A percentile compares a stretch with the other conserved stretches of the same genome.
Conservation (phyloP, 2,113 vertebrate species). For the Rhynchomys soricoides region DNA sequence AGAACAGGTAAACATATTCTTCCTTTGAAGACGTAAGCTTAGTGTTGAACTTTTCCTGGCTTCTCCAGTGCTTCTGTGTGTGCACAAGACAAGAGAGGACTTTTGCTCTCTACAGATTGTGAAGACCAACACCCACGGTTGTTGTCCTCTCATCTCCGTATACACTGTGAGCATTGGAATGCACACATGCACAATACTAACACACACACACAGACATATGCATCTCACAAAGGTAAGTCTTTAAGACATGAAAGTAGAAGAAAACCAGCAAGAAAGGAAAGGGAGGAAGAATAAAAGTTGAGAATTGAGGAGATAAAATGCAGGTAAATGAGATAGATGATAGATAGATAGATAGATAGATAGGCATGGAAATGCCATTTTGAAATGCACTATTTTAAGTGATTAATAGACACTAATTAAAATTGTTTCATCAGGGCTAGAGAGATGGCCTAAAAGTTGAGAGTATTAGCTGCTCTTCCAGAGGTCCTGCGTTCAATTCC, state of each 20-base stretch:
- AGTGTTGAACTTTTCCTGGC: no score
- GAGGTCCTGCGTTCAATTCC: no score
- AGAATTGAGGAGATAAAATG: not conserved
- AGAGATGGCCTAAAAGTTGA: no score
- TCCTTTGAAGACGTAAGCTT: no score
- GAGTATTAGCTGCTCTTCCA: no score
- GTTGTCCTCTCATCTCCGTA: not conserved
- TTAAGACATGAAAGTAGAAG: not conserved
- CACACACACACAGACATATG: not conserved
- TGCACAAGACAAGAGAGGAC: no score
- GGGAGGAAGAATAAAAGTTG: not conserved
- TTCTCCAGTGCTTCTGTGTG: no score
- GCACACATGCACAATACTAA: not conserved
- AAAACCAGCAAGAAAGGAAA: not conserved
- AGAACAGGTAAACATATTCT: no score
- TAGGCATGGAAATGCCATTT: not conserved
- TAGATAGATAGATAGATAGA: not conserved
- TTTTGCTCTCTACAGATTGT: not conserved
- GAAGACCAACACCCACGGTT: not conserved
- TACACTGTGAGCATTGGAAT: not conserved
- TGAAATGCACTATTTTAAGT: not conserved
- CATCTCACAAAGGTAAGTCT: not conserved
- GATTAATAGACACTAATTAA: not conserved
- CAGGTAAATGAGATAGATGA: no score
- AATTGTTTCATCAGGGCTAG: no score